Percentiles rank a stretch among this genome's conserved stretches.
Conservation (phyloP, 1,140 invertebrate genomes). For the Harpegnathos saltator region DNA sequence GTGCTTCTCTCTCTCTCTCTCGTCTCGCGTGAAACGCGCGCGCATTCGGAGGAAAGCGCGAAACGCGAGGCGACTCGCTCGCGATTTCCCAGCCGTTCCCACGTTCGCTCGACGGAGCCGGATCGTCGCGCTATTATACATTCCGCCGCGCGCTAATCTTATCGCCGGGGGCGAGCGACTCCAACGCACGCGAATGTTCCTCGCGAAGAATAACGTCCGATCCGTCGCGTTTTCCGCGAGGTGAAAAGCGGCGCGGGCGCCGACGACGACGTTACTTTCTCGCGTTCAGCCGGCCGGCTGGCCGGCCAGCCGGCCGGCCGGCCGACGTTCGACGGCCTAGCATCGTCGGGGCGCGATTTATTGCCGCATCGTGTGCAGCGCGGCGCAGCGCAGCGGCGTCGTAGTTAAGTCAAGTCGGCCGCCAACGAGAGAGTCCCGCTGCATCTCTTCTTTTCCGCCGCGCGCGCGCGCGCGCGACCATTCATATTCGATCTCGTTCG, state of each 20-base stretch:
- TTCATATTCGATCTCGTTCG: slow-evolving; percentile 19
- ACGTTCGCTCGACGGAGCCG: too few species aligned
- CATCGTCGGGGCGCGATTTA: slow-evolving; percentile 48
- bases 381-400: not conserved
- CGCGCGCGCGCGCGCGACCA: not conserved
- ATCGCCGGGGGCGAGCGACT: too few species aligned
- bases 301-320: too few species aligned
- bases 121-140: too few species aligned
- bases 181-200: too few species aligned
- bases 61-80: too few species aligned
- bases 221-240: not conserved
- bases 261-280: slow-evolving; percentile 14
- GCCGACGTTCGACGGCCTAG: slow-evolving; percentile 11
- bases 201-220: too few species aligned
- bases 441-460: not conserved
- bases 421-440: not conserved
- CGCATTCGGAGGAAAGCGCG: too few species aligned
- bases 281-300: not conserved
- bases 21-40: too few species aligned
- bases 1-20: too few species aligned
- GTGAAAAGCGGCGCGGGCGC: not conserved
- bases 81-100: too few species aligned
- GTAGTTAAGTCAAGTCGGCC: not conserved
- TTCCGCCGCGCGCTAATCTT: too few species aligned
- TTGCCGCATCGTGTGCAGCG: slow-evolving; percentile 3